phyloP scores from a whole-genome alignment of 2,797 vertebrate genomes.

The Cheirogaleus major region DNA sequence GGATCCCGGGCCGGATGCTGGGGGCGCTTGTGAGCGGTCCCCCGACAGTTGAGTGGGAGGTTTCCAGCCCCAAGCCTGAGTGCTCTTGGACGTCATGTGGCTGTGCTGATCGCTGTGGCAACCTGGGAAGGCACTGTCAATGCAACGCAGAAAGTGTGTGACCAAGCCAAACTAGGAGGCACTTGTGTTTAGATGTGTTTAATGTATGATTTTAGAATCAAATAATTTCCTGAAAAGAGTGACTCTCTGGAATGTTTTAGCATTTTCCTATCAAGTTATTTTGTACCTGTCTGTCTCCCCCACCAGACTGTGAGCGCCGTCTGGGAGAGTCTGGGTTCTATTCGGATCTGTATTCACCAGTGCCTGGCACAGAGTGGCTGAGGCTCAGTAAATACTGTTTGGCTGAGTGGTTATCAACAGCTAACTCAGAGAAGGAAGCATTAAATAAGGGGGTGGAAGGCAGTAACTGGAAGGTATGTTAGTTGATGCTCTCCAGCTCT shows the following conservation, averaged over 20 bases:
- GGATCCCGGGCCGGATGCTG: neutral
- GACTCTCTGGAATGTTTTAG: neutral
- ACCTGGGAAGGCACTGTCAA: neutral
- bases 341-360: neutral
- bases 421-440: constrained; percentile 1
- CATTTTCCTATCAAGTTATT: neutral
- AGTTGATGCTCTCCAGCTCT: neutral
- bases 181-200: neutral
- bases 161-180: neutral
- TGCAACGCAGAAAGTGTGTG: neutral
- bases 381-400: neutral
- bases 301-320: neutral
- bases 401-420: neutral
- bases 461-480: neutral
- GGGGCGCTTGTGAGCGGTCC: neutral
- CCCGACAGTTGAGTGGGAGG: neutral
- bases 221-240: neutral
- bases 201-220: neutral
- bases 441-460: neutral
- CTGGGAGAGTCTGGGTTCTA: neutral
- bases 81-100: neutral
- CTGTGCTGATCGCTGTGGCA: neutral
- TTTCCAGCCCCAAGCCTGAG: neutral
- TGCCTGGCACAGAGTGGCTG: neutral
- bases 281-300: neutral